phyloP scores from a whole-genome alignment of 2,888 invertebrate genomes.

The Corbicula japonica region DNA sequence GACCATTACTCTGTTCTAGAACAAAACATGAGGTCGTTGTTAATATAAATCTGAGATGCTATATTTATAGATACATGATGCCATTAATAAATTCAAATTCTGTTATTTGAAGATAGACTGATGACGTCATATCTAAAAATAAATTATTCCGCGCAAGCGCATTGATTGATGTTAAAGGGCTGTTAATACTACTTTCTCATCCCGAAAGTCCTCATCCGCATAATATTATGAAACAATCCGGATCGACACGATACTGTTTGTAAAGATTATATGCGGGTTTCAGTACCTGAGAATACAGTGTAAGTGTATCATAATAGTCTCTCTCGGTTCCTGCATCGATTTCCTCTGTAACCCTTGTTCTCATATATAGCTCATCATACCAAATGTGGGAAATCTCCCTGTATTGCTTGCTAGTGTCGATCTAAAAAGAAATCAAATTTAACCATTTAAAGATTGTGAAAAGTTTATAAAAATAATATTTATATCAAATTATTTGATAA shows the following conservation, averaged over 20 bases:
- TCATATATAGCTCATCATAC: conserved; percentile 42
- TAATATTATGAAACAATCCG: background rate
- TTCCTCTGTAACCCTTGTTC: conserved; percentile 30
- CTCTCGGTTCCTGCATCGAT: conserved; percentile 34
- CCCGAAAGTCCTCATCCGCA: background rate
- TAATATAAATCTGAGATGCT: no score
- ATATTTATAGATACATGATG: no score
- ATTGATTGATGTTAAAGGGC: background rate
- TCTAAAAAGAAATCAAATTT: conserved; percentile 12
- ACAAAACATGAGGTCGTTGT: no score
- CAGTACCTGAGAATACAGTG: conserved; percentile 35
- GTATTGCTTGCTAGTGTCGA: conserved; percentile 39
- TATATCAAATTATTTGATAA: no score
- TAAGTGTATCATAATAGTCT: conserved; percentile 35
- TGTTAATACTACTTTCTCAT: background rate
- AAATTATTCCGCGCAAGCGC: background rate
- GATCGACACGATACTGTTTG: background rate
- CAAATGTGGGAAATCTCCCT: conserved; percentile 2
- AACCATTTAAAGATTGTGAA: no score
- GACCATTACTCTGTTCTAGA: no score
- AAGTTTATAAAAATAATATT: no score
- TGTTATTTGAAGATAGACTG: background rate
- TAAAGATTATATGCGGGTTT: background rate
- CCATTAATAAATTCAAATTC: no score
- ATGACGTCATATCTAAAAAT: background rate